phyloP scores from a whole-genome alignment of 2,113 vertebrate species.

The Hippotragus niger region DNA sequence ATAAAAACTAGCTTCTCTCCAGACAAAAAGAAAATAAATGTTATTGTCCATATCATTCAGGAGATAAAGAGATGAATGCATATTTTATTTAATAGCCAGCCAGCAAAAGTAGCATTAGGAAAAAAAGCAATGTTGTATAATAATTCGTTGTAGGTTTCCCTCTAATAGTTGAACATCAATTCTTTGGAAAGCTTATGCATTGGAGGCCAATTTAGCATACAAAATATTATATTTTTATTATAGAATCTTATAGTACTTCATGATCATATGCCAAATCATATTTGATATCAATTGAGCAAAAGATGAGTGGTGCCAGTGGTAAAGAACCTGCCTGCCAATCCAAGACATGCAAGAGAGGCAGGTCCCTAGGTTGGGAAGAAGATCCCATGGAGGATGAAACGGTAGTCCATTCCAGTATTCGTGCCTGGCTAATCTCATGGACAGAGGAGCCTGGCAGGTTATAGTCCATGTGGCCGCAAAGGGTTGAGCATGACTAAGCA shows the following conservation, averaged over 20 bases:
- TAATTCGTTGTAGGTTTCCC: constrained; percentile 13
- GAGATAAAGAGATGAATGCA: constrained; percentile 26
- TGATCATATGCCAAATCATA: constrained; percentile 9
- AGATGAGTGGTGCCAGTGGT: background rate
- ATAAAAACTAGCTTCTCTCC: background rate
- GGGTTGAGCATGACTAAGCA: background rate
- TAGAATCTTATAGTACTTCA: background rate
- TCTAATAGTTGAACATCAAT: constrained; percentile 32
- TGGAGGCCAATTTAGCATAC: constrained; percentile 19
- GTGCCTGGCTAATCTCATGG: background rate
- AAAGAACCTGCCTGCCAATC: background rate
- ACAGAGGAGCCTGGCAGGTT: background rate
- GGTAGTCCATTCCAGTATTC: background rate
- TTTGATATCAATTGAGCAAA: constrained; percentile 11
- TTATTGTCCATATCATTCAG: constrained; percentile 3
- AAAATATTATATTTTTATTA: constrained; percentile 30
- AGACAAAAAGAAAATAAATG: background rate
- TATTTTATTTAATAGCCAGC: constrained; percentile 39
- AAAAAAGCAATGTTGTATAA: constrained; percentile 5
- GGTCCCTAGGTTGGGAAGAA: background rate
- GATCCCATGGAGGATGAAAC: accelerated
- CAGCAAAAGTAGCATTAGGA: constrained; percentile 32
- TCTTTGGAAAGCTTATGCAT: constrained; percentile 8
- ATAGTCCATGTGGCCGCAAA: accelerated
- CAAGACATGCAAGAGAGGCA: background rate